Evolutionary conservation across 2,113 vertebrate genomes (phyloP).

Genomic region (Acanthisitta chloris): DNA sequence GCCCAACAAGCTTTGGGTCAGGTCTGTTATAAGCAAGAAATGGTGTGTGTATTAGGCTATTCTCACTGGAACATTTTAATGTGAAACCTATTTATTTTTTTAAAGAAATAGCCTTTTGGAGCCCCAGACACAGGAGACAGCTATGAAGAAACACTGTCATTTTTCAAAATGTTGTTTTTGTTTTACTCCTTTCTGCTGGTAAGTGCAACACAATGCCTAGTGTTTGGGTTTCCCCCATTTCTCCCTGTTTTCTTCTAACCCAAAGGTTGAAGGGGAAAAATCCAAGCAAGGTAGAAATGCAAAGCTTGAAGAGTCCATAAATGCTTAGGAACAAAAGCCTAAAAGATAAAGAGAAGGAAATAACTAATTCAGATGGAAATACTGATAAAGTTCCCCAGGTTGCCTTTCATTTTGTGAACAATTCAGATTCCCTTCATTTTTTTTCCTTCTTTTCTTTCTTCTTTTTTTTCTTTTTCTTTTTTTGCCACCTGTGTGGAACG

Average conservation of each 20-base stretch:
- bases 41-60: neutral
- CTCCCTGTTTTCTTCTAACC: neutral
- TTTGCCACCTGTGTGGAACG: neutral
- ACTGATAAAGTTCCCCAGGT: neutral
- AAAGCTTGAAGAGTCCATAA: neutral
- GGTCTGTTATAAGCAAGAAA: neutral
- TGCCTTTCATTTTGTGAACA: neutral
- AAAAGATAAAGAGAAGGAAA: neutral
- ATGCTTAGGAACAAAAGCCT: neutral
- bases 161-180: neutral
- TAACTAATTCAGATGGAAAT: neutral
- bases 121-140: neutral
- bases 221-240: neutral
- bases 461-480: too few species aligned
- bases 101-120: neutral
- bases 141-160: neutral
- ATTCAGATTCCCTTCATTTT: neutral
- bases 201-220: neutral
- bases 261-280: neutral
- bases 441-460: neutral
- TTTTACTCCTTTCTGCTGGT: neutral
- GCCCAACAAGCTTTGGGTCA: neutral
- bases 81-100: neutral
- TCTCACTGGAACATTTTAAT: neutral
- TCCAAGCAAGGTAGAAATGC: neutral